A percentile compares a stretch with the other conserved stretches of the same genome.
phyloP scores from a whole-genome alignment of 2,113 vertebrate genomes.

The Macaca mulatta region DNA sequence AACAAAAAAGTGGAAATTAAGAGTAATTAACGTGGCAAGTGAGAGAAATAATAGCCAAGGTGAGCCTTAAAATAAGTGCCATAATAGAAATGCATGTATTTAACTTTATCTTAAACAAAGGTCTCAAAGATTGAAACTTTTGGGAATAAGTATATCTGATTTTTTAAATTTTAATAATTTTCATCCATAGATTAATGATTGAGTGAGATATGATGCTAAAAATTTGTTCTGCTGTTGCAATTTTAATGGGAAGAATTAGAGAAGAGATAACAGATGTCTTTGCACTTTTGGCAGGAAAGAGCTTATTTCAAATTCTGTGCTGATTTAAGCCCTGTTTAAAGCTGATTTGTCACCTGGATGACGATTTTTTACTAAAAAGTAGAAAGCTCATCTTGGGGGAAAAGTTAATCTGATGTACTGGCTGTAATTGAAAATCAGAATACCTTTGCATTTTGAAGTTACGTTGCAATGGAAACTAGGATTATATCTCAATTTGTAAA shows the following conservation, averaged over 20 bases:
- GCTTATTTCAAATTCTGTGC: not conserved
- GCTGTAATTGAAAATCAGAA: conserved; percentile 44
- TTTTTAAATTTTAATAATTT: not conserved
- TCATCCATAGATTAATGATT: not conserved
- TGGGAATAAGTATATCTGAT: not conserved
- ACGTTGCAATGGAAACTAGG: conserved; percentile 23
- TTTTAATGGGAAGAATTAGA: conserved; percentile 14
- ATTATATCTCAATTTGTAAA: not conserved
- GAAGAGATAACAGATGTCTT: conserved; percentile 16
- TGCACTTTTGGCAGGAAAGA: conserved; percentile 39
- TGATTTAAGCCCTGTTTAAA: conserved; percentile 35
- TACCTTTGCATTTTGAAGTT: conserved; percentile 18
- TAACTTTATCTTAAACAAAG: not conserved
- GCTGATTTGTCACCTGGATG: conserved; percentile 44
- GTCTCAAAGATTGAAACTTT: not conserved
- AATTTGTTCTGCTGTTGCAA: not conserved
- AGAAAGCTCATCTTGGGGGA: not conserved
- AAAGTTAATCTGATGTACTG: not conserved
- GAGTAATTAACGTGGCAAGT: not conserved
- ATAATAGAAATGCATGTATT: not conserved
- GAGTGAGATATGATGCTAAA: not conserved
- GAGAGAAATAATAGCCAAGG: not conserved
- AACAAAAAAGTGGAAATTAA: not conserved
- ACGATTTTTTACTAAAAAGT: conserved; percentile 11
- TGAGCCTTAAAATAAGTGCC: not conserved